phyloP scores from a whole-genome alignment of 2,797 vertebrate genomes.

The Eulemur rubriventer region DNA sequence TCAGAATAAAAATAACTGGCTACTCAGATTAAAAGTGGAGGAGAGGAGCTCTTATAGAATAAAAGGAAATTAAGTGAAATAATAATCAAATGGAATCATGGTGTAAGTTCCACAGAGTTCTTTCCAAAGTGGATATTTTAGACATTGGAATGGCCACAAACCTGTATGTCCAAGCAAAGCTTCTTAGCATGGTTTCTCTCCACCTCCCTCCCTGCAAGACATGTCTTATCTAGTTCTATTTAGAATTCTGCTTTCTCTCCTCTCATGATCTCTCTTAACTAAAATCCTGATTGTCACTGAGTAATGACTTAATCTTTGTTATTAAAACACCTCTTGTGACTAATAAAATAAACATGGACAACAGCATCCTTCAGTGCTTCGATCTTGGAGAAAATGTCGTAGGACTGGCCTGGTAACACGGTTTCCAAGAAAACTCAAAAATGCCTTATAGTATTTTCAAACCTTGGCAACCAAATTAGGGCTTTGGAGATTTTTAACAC shows the following conservation, averaged over 20 bases:
- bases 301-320: conserved; percentile 84
- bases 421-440: conserved; percentile 46
- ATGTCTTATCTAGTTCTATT: conserved; percentile 78
- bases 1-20: neutral
- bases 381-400: conserved; percentile 72
- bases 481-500: conserved; percentile 20
- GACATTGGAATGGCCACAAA: neutral
- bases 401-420: conserved; percentile 45
- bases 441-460: conserved; percentile 50
- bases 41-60: neutral
- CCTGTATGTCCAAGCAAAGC: neutral
- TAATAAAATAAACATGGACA: conserved; percentile 79
- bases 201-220: conserved; percentile 47
- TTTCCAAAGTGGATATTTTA: neutral
- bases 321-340: conserved; percentile 78
- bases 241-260: conserved; percentile 74
- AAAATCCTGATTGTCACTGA: conserved; percentile 78
- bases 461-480: conserved; percentile 23
- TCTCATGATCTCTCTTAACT: conserved; percentile 61
- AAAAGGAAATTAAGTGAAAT: conserved; percentile 33
- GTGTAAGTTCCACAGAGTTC: neutral
- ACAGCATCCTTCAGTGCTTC: conserved; percentile 70
- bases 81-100: neutral
- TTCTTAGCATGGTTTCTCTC: neutral
- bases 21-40: neutral